phyloP scores from a whole-genome alignment of 2,797 vertebrate genomes.

The Microcaecilia unicolor region DNA sequence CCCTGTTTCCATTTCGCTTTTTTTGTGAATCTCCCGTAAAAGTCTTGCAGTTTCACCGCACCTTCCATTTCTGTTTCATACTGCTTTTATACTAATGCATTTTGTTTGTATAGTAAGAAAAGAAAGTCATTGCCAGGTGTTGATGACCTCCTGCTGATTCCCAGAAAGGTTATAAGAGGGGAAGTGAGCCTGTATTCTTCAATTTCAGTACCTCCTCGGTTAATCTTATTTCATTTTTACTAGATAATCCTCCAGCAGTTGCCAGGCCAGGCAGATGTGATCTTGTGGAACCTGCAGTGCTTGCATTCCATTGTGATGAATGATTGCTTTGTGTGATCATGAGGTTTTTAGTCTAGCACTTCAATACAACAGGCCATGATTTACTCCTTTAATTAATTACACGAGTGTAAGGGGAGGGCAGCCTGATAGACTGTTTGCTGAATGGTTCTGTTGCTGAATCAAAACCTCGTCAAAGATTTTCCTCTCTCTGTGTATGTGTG shows the following conservation, averaged over 20 bases:
- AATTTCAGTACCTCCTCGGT: neutral
- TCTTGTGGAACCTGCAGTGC: neutral
- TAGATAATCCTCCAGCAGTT: neutral
- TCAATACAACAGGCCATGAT: neutral
- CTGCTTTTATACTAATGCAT: neutral
- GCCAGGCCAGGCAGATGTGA: neutral
- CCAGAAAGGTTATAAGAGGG: no score
- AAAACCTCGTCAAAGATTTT: neutral
- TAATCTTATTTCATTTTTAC: neutral
- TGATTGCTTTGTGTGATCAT: neutral
- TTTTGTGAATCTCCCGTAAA: no score
- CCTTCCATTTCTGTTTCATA: neutral
- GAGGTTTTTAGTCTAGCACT: neutral
- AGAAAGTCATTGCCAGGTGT: neutral
- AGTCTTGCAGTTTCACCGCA: no score
- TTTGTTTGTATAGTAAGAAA: neutral
- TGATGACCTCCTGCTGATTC: no score
- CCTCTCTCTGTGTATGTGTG: neutral
- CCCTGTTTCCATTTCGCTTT: no score
- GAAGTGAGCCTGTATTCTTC: neutral
- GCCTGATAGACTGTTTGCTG: neutral
- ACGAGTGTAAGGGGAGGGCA: neutral
- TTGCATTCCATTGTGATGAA: neutral
- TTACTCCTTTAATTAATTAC: neutral
- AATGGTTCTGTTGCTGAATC: neutral